Evolutionary conservation across 2,113 vertebrate species (phyloP).

Genomic region (Epinephelus lanceolatus): DNA sequence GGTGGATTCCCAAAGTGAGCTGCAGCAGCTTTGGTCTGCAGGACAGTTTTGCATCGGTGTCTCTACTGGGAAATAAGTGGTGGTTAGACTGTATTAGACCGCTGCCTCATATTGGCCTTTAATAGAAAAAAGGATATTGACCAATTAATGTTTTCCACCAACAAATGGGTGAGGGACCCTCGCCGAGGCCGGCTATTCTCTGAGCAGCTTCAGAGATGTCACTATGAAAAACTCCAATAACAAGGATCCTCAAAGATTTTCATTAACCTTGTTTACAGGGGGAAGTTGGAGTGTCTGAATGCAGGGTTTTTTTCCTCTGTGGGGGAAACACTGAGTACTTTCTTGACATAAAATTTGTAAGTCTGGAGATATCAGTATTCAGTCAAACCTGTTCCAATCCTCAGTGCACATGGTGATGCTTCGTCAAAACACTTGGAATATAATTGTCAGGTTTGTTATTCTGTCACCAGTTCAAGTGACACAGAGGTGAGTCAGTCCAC

Average conservation of each 20-base stretch:
- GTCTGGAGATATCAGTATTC: background rate
- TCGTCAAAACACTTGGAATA: background rate
- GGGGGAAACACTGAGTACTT: background rate
- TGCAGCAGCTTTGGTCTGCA: background rate
- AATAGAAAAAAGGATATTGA: background rate
- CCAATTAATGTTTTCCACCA: slow-evolving; percentile 3
- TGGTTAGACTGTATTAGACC: background rate
- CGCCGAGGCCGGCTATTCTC: background rate
- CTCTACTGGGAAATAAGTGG: slow-evolving; percentile 21
- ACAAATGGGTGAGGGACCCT: background rate
- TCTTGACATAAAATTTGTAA: background rate
- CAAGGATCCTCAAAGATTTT: background rate
- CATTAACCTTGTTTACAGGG: background rate
- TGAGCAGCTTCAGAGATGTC: background rate
- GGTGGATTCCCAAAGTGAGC: background rate
- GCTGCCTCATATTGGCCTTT: background rate
- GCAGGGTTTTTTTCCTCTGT: background rate
- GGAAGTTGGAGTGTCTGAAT: background rate
- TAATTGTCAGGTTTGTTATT: background rate
- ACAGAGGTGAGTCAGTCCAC: background rate
- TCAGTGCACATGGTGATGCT: background rate
- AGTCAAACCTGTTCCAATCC: background rate
- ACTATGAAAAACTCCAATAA: background rate
- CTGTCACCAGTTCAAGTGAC: background rate
- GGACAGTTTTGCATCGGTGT: background rate